These are phyloP conservation scores for Opisthocomus hoazin DNA, from an alignment of 2,113 vertebrate species.

Conservation along the genomic window DNA sequence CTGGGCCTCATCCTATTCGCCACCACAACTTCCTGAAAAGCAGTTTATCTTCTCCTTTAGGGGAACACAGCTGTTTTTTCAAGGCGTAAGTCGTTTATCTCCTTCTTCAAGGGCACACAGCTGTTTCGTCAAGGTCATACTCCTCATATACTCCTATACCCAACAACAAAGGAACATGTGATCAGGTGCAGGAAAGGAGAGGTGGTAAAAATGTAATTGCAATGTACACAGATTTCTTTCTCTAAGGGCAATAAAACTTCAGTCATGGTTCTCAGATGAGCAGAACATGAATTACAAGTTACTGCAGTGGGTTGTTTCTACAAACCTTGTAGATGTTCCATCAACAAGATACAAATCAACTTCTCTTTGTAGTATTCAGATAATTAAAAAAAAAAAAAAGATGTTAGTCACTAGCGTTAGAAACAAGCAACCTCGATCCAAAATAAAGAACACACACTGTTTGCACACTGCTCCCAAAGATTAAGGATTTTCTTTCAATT, in stretches of 20 bases:
- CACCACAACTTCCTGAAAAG: too few species aligned
- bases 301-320: neutral
- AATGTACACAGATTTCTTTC: neutral
- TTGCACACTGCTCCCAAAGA: neutral
- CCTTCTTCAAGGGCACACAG: too few species aligned
- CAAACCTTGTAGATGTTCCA: neutral
- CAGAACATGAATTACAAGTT: neutral
- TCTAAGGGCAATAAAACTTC: neutral
- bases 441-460: neutral
- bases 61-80: too few species aligned
- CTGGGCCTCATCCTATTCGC: too few species aligned
- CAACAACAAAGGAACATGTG: neutral
- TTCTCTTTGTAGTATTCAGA: neutral
- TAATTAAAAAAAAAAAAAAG: neutral
- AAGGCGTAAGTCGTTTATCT: too few species aligned
- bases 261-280: neutral
- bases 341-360: neutral
- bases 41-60: too few species aligned
- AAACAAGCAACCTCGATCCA: neutral
- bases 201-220: neutral
- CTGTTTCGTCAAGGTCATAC: too few species aligned
- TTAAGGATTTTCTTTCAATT: neutral
- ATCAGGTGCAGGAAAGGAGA: fast-evolving
- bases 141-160: too few species aligned
- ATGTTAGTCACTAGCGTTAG: neutral